Evolutionary conservation across 2,113 vertebrate genomes (phyloP).

Genomic region (Esox niger): DNA sequence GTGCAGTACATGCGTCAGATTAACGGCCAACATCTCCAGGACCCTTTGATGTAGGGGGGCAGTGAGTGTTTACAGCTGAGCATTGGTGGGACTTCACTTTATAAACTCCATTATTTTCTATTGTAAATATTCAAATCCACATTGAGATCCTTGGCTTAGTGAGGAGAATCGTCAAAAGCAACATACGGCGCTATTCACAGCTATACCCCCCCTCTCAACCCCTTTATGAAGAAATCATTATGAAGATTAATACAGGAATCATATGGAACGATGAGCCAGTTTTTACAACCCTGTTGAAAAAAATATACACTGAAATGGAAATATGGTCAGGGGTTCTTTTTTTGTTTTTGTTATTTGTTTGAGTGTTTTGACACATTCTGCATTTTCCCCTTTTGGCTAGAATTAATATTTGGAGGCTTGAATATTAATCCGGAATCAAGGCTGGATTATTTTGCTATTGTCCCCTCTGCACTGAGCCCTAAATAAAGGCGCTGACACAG

Average conservation of each 20-base stretch:
- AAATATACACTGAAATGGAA: constrained; percentile 51
- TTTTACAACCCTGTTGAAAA: constrained; percentile 54
- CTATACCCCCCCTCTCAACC: constrained; percentile 56
- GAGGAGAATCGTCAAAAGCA: constrained; percentile 76
- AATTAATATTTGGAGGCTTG: constrained; percentile 76
- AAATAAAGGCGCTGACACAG: constrained; percentile 71
- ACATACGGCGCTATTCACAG: constrained; percentile 66
- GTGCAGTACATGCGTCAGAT: constrained; percentile 53
- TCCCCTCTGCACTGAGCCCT: constrained; percentile 69
- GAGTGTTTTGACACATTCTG: constrained; percentile 72
- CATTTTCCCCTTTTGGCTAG: constrained; percentile 68
- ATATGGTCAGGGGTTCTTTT: constrained; percentile 61
- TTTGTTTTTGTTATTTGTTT: constrained; percentile 68
- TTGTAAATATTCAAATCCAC: constrained; percentile 98
- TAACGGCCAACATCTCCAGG: constrained; percentile 57
- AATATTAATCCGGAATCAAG: constrained; percentile 79
- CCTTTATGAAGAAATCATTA: constrained; percentile 76
- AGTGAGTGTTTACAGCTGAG: constrained; percentile 63
- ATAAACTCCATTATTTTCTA: constrained; percentile 97
- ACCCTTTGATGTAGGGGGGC: constrained; percentile 67
- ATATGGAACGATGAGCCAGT: constrained; percentile 60
- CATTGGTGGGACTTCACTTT: constrained; percentile 74
- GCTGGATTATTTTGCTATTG: constrained; percentile 77
- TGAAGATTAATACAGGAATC: constrained; percentile 73
- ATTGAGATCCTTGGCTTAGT: constrained; percentile 91